Evolutionary conservation across 1,140 invertebrate species (phyloP).

Genomic region (Anoplophora glabripennis): DNA sequence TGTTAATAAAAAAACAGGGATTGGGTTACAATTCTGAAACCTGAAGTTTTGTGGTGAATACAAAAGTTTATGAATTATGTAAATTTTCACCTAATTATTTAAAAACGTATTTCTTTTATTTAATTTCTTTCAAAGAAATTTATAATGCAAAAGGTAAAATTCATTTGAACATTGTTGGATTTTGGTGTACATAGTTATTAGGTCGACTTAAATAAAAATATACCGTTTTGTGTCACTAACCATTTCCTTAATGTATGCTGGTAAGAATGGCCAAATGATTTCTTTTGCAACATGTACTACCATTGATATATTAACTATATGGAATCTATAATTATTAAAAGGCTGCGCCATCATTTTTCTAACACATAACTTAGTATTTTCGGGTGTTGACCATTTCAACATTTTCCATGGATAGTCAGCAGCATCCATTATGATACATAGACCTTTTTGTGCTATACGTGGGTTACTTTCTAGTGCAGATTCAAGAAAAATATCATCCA

Average conservation of each 20-base stretch:
- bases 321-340: slow-evolving; percentile 38
- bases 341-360: slow-evolving; percentile 40
- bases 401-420: slow-evolving; percentile 40
- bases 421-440: slow-evolving; percentile 47
- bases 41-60: too few species aligned
- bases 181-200: too few species aligned
- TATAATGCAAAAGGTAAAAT: not conserved
- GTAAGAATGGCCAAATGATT: slow-evolving; percentile 41
- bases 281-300: slow-evolving; percentile 31
- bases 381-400: slow-evolving; percentile 44
- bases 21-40: too few species aligned
- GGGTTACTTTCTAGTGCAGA: slow-evolving; percentile 14
- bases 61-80: too few species aligned
- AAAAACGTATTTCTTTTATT: too few species aligned
- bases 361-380: slow-evolving; percentile 37
- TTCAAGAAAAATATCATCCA: slow-evolving; percentile 29
- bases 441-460: slow-evolving; percentile 36
- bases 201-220: too few species aligned
- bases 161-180: not conserved
- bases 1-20: too few species aligned
- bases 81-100: not conserved
- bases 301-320: slow-evolving; percentile 38
- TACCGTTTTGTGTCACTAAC: slow-evolving; percentile 26
- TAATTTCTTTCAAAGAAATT: not conserved
- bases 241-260: slow-evolving; percentile 36